These are phyloP conservation scores for Ctenicera cuprea DNA, from an alignment of 2,888 invertebrate species.

Conservation along the genomic window DNA sequence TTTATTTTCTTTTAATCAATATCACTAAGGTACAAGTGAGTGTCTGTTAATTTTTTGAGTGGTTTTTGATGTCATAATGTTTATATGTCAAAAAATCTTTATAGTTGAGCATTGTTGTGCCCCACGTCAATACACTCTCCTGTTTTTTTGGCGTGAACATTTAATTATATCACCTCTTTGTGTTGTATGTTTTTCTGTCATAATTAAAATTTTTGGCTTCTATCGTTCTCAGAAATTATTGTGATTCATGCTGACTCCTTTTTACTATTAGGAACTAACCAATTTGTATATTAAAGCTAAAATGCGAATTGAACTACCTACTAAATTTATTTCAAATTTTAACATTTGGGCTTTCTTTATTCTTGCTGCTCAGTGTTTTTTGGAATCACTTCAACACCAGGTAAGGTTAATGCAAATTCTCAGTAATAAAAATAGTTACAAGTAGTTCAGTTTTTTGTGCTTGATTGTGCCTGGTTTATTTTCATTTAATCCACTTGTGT, in stretches of 20 bases:
- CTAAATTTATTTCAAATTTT: conserved; percentile 41
- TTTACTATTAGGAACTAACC: conserved; percentile 16
- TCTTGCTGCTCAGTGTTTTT: conserved; percentile 96
- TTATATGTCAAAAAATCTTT: conserved; percentile 63
- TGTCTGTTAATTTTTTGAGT: conserved; percentile 47
- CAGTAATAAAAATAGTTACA: conserved; percentile 35
- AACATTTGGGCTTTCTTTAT: conserved; percentile 62
- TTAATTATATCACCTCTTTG: conserved; percentile 46
- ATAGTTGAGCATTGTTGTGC: conserved; percentile 85
- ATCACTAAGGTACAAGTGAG: conserved; percentile 31
- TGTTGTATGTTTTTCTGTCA: conserved; percentile 49
- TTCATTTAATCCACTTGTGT: conserved; percentile 69
- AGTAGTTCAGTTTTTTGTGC: conserved; percentile 40
- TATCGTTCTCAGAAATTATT: conserved; percentile 8
- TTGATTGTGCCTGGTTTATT: conserved; percentile 62
- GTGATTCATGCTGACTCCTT: background rate
- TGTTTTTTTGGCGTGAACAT: conserved; percentile 60
- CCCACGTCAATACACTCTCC: conserved; percentile 82
- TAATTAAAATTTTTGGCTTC: conserved; percentile 22
- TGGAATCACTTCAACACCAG: conserved; percentile 99
- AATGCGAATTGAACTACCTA: conserved; percentile 11
- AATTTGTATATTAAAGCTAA: conserved; percentile 5
- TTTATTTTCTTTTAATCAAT: conserved; percentile 18
- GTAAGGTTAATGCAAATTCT: conserved; percentile 80
- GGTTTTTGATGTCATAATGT: conserved; percentile 62